Percentiles rank a stretch among this genome's conserved stretches.
These are phyloP conservation scores for Danio rerio DNA, from an alignment of 2,113 vertebrate species.

Conservation along the genomic window DNA sequence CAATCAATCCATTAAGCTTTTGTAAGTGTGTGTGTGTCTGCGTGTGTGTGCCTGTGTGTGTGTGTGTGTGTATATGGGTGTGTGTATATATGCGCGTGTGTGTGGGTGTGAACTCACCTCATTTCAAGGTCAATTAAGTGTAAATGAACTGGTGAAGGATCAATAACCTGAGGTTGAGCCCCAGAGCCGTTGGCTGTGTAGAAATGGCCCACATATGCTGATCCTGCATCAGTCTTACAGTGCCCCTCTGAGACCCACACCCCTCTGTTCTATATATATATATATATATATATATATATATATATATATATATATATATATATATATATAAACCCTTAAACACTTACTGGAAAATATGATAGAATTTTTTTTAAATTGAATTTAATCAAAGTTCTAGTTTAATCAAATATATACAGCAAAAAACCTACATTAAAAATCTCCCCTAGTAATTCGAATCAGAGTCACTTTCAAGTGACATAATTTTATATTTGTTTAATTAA, in stretches of 20 bases:
- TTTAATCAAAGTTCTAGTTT: too few species aligned
- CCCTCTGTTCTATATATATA: constrained; percentile 65
- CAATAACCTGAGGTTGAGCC: constrained; percentile 84
- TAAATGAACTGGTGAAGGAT: constrained; percentile 85
- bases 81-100: not conserved
- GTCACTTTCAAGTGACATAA: too few species aligned
- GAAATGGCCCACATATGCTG: constrained; percentile 84
- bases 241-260: constrained; percentile 73
- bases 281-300: too few species aligned
- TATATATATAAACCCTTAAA: too few species aligned
- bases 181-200: constrained; percentile 76
- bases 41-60: not conserved
- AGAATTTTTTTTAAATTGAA: too few species aligned
- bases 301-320: too few species aligned
- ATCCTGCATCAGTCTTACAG: constrained; percentile 81
- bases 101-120: constrained; percentile 65
- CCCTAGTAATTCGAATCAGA: too few species aligned
- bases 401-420: too few species aligned
- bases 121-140: constrained; percentile 88
- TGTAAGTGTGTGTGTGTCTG: not conserved
- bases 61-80: not conserved
- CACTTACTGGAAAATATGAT: too few species aligned
- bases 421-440: too few species aligned
- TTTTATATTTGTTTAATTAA: too few species aligned
- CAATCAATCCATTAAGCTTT: constrained; percentile 76